phyloP scores from a whole-genome alignment of 2,113 vertebrate genomes.

The Marmota flaviventris region DNA sequence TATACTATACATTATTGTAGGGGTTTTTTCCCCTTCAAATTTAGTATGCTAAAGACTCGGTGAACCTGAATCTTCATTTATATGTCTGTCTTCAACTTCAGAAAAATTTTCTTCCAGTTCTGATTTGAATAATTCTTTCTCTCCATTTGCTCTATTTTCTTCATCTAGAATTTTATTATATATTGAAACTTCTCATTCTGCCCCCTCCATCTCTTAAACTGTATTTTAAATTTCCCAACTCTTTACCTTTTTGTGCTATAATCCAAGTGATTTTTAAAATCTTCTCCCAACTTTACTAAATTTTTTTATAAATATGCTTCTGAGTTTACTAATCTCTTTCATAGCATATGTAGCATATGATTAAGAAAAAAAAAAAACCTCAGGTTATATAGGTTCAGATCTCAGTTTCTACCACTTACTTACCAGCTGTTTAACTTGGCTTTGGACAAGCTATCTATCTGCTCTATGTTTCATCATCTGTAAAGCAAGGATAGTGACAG shows the following conservation, averaged over 20 bases:
- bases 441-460: background rate
- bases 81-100: background rate
- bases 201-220: background rate
- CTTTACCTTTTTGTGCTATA: background rate
- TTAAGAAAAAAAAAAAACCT: background rate
- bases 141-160: background rate
- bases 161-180: background rate
- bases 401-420: background rate
- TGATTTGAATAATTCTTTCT: background rate
- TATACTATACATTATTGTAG: background rate
- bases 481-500: background rate
- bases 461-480: background rate
- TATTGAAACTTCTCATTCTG: background rate
- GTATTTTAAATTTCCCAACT: background rate
- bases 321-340: background rate
- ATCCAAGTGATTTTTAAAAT: background rate
- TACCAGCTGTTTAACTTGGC: background rate
- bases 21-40: background rate
- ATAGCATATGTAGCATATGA: background rate
- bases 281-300: background rate
- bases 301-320: background rate
- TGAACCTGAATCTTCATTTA: background rate
- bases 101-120: background rate
- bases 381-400: background rate
- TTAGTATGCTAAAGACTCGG: background rate